Evolutionary conservation across 2,888 invertebrate genomes (phyloP), one percentile per base, ranked within the genome.

Genomic region (Pachymerium ferrugineum): DNA sequence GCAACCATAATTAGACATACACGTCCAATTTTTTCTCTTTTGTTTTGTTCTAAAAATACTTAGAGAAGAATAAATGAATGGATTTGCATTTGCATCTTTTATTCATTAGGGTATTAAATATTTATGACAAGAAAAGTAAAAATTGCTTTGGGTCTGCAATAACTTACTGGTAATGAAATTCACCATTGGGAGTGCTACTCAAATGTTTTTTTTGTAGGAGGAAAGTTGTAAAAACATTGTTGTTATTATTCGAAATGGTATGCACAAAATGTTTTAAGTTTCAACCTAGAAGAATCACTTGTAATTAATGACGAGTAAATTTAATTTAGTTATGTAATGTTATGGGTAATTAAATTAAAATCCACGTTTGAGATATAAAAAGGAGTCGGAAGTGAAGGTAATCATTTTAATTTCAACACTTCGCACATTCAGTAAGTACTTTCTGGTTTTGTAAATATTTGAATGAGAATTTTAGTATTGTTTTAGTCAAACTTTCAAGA

Each of bases 11-110:
- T 62, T 62, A 62, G 62, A 28, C 62, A 62, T n/a, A 62, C 25
- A 25, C 28, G 62, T 62, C 62, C 10, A 38, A 28, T 62, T 62
- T 62, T 22, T 22, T 54, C 10, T 54, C 10, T 54, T 54, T 62
- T 62, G n/a, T 62, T 62, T 47, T 12, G 22, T 62, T 62, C 62
- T 62, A 62, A 62, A 62, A 28, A 62, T 62, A 62, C 62, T 62
- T 62, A 62, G 28, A 28, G 28, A 62, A 28, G 62, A 62, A 25
- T 62, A 28, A 62, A 28, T 22, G 22, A 62, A 62, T 62, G 62
- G 62, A 62, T 62, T 62, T 62, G 62, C 62, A 62, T 62, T 62
- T 28, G 12, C 62, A 62, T 62, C 62, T 62, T 62, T 62, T 62
- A 62, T 62, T 62, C 62, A 62, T 62, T 62, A 62, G 28, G 25